Evolutionary conservation across 2,888 invertebrate species (phyloP).

Genomic region (Tuberolachnus salignus): DNA sequence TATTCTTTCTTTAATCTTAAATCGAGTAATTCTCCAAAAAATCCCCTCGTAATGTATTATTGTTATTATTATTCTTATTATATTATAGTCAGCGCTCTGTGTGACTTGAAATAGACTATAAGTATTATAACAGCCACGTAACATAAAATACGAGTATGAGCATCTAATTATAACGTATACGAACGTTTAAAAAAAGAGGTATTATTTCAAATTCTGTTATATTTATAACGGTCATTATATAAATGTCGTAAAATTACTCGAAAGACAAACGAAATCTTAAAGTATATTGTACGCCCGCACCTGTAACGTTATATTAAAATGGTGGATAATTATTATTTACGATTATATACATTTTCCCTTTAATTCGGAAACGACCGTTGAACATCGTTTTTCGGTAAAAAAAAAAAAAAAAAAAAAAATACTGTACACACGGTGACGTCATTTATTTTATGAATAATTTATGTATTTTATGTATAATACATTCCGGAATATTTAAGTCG

Average conservation of each 20-base stretch:
- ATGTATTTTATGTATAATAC: neutral
- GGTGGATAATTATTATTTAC: neutral
- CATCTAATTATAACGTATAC: too few species aligned
- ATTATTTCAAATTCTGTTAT: neutral
- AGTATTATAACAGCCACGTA: neutral
- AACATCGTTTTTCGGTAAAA: neutral
- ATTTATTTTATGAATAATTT: constrained; percentile 34
- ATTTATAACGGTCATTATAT: neutral
- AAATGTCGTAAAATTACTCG: too few species aligned
- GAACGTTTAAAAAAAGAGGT: too few species aligned
- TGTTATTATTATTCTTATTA: neutral
- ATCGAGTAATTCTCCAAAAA: too few species aligned
- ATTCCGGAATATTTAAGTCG: constrained; percentile 15
- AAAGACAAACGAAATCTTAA: too few species aligned
- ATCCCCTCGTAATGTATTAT: neutral
- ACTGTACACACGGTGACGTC: constrained; percentile 2
- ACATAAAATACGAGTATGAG: too few species aligned
- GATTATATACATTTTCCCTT: neutral
- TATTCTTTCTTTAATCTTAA: too few species aligned
- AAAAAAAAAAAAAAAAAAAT: too few species aligned
- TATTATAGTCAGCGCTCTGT: too few species aligned
- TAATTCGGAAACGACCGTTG: constrained; percentile 21
- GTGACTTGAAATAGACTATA: too few species aligned
- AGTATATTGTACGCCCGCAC: neutral
- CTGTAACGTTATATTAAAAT: too few species aligned